Evolutionary conservation across 2,113 vertebrate species (phyloP).

Genomic region (Argyrosomus japonicus): DNA sequence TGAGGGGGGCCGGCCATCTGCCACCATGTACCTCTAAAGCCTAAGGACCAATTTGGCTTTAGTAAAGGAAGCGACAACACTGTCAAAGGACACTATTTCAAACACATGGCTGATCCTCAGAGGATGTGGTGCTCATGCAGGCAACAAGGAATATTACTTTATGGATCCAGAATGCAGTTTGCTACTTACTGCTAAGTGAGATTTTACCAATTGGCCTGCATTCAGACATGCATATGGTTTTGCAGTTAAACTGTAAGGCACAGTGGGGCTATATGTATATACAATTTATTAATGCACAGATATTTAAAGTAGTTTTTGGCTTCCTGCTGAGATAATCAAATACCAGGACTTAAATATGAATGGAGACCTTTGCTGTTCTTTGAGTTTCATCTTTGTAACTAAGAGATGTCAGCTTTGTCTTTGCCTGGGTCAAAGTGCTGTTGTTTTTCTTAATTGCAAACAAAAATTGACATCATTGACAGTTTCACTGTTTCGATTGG

Average conservation of each 20-base stretch:
- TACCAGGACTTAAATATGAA: not conserved
- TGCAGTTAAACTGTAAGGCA: not conserved
- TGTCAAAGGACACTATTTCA: slow-evolving; percentile 46
- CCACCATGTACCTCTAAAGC: slow-evolving; percentile 62
- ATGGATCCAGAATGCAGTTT: not conserved
- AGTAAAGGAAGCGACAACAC: slow-evolving; percentile 48
- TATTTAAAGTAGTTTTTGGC: not conserved
- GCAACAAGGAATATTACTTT: slow-evolving; percentile 11
- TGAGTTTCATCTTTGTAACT: not conserved
- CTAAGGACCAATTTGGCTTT: slow-evolving; percentile 62
- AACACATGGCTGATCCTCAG: slow-evolving; percentile 8
- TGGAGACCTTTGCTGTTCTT: not conserved
- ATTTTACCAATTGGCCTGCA: not conserved
- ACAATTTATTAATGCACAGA: not conserved
- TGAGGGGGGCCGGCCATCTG: slow-evolving; percentile 78
- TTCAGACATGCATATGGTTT: not conserved
- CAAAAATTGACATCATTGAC: slow-evolving; percentile 9
- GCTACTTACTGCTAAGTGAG: not conserved
- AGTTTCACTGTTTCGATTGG: no score
- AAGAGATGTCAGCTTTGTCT: not conserved
- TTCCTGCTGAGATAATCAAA: not conserved
- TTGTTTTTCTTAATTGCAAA: slow-evolving; percentile 44
- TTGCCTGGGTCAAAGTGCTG: slow-evolving; percentile 28
- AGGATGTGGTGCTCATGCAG: slow-evolving; percentile 13
- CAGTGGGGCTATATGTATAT: not conserved